Evolutionary conservation across 2,888 invertebrate species (phyloP), one percentile per base, ranked within the genome.

Genomic region (Drosophila phalerata): DNA sequence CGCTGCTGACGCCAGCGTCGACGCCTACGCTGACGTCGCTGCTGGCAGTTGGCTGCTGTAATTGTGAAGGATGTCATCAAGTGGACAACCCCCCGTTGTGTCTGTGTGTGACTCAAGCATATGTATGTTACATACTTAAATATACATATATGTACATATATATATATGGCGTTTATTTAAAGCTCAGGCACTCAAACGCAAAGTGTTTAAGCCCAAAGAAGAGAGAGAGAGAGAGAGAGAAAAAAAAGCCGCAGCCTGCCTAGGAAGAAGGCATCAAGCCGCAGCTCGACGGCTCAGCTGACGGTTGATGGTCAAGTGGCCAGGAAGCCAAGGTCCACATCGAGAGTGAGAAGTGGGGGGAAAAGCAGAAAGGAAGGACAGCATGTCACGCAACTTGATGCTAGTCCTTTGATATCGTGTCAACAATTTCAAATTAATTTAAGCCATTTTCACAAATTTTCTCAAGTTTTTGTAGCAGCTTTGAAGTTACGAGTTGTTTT

Each of bases 61-160:
- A 89, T 89, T 87, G 77, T 86, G 88, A 89, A 87, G 86, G 78
- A 89, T 87, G 85, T 76, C 85, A 80, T 89, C 85, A 89, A 86
- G 86, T 83, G 79, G 81, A 63, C 71, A 77, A 53, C 53, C 82
- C 73, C 69, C 51, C n/a, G 34, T 42, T 45, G 43, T 49, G 63
- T 64, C 51, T 49, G 63, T 60, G 62, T 65, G 53, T 32, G 56
- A 45, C 38, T 68, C 51, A 65, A 30, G 38, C 61, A 62, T 43
- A 53, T 57, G 57, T 51, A 22, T 22, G 19, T 19, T 19, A 58
- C 43, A 56, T 60, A 42, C 42, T 17, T n/a, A 37, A 1, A 30
- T 9, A 2, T 30, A 30, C 47, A 64, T 56, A 56, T 62, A 60
- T 56, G 10, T 9, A 30, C 6, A 30, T 10, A 37, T 8, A 70